These are phyloP conservation scores for Bubo scandiacus DNA, from an alignment of 2,113 vertebrate species.

Conservation along the genomic window DNA sequence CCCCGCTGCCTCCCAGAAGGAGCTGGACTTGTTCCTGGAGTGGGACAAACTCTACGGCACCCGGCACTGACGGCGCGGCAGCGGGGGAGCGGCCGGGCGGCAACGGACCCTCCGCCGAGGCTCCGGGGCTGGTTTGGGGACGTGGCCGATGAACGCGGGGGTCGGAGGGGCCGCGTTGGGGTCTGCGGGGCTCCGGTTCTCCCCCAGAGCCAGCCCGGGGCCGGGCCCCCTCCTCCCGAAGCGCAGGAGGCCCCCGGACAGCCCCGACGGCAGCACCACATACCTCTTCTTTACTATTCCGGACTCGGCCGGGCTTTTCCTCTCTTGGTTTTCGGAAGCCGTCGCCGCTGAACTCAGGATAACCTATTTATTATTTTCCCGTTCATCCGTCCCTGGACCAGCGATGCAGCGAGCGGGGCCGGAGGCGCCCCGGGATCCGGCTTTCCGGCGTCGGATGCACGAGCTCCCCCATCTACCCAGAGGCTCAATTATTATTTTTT, in stretches of 20 bases:
- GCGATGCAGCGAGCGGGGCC: neutral
- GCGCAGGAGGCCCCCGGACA: fast-evolving
- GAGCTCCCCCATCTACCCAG: neutral
- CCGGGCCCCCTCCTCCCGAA: fast-evolving
- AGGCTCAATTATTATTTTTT: neutral
- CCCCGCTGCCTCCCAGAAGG: constrained; percentile 85
- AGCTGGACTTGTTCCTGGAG: constrained; percentile 89
- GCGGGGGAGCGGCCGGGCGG: neutral
- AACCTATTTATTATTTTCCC: constrained; percentile 67
- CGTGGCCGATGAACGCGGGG: fast-evolving
- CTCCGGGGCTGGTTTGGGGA: neutral
- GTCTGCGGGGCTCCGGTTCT: neutral
- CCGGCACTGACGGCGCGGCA: constrained; percentile 61
- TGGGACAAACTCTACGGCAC: constrained; percentile 93
- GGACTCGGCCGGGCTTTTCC: neutral
- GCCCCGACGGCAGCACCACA: fast-evolving
- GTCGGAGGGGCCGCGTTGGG: neutral
- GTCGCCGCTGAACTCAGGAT: constrained; percentile 60
- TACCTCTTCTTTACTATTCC: fast-evolving
- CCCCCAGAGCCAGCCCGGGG: fast-evolving
- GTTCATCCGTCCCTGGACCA: neutral
- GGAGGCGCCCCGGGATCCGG: neutral
- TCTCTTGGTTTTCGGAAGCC: neutral
- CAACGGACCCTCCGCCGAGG: neutral
- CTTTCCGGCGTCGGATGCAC: neutral